Evolutionary conservation across 2,888 invertebrate genomes (phyloP).

Genomic region (Dolichomitus sp.): DNA sequence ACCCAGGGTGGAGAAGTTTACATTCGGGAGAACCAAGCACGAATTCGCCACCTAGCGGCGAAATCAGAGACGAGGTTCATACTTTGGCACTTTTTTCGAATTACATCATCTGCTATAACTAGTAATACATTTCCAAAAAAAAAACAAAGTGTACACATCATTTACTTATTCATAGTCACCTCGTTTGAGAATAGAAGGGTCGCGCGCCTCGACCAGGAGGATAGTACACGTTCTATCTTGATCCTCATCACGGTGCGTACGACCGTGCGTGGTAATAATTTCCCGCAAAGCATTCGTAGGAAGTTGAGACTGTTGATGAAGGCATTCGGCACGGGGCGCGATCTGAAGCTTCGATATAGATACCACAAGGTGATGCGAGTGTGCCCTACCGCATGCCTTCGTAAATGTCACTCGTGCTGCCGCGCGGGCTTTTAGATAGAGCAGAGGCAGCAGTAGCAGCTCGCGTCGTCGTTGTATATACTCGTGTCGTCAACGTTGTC

Average conservation of each 20-base stretch:
- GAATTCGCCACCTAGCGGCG: no score
- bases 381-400: conserved; percentile 3
- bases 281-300: conserved; percentile 11
- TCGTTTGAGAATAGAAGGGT: conserved; percentile 30
- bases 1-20: no score
- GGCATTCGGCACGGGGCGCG: conserved; percentile 37
- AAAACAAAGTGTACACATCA: not conserved
- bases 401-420: conserved; percentile 21
- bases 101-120: no score
- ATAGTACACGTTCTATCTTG: conserved; percentile 38
- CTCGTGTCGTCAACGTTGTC: conserved; percentile 39
- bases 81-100: no score
- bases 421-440: conserved; percentile 21
- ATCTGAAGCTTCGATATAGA: not conserved
- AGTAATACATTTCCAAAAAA: no score
- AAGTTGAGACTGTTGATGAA: conserved; percentile 12
- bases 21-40: no score
- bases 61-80: no score
- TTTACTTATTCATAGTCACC: conserved; percentile 40
- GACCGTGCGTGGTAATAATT: conserved; percentile 22
- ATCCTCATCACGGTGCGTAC: conserved; percentile 60
- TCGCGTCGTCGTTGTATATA: conserved; percentile 18
- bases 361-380: not conserved
- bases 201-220: conserved; percentile 38
- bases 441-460: not conserved